phyloP scores from a whole-genome alignment of 2,797 vertebrate genomes.

The Amniataba percoides region DNA sequence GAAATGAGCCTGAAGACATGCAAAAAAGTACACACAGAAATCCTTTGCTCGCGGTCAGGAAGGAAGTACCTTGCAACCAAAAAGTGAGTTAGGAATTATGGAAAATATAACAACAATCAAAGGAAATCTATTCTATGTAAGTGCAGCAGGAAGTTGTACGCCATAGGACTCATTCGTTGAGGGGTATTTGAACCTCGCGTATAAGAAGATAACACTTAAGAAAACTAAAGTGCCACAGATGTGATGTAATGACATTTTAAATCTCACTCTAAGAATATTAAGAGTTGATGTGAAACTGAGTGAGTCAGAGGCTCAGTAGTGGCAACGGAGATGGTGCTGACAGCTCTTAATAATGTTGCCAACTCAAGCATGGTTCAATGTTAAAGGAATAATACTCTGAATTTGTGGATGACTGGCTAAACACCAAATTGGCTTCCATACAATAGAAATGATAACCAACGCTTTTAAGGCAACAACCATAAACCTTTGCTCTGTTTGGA shows the following conservation, averaged over 20 bases:
- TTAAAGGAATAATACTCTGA: slow-evolving; percentile 13
- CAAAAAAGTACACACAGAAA: slow-evolving; percentile 61
- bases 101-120: slow-evolving; percentile 68
- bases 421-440: neutral
- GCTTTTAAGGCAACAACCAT: neutral
- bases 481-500: neutral
- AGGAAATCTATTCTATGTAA: slow-evolving; percentile 49
- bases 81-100: slow-evolving; percentile 70
- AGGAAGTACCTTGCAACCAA: slow-evolving; percentile 74
- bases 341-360: slow-evolving; percentile 37
- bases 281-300: slow-evolving; percentile 6
- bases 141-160: slow-evolving; percentile 56
- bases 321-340: slow-evolving; percentile 26
- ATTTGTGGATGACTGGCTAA: neutral
- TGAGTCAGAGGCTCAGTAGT: slow-evolving; percentile 31
- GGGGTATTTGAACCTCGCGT: slow-evolving; percentile 8
- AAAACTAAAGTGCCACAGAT: slow-evolving; percentile 23
- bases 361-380: slow-evolving; percentile 33
- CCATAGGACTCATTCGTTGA: slow-evolving; percentile 8
- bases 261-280: slow-evolving; percentile 37
- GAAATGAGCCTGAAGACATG: slow-evolving; percentile 75
- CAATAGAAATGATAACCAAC: neutral
- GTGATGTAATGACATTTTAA: slow-evolving; percentile 40
- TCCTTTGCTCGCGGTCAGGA: slow-evolving; percentile 72
- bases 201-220: slow-evolving; percentile 17